Percentiles rank a stretch among this genome's conserved stretches.
phyloP scores from a whole-genome alignment of 2,113 vertebrate species.

The Pleuronectes platessa region DNA sequence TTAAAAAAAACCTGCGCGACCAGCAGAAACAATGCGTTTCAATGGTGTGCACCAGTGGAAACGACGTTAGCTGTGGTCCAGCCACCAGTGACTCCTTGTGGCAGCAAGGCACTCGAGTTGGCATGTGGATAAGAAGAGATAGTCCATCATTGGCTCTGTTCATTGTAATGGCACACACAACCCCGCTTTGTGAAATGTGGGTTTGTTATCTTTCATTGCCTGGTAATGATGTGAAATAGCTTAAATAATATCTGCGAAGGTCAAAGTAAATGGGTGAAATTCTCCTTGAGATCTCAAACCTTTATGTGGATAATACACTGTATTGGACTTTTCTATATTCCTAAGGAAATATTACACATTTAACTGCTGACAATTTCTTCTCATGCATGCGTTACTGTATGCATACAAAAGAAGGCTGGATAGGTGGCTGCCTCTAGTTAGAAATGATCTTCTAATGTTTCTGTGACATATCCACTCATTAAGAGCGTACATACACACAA shows the following conservation, averaged over 20 bases:
- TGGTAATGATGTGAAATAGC: background rate
- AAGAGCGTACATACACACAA: conserved; percentile 1
- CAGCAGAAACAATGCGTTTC: too few species aligned
- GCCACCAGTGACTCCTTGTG: too few species aligned
- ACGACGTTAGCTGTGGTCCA: too few species aligned
- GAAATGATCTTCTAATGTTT: conserved; percentile 16
- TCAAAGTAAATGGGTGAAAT: background rate
- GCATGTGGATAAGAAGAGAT: too few species aligned
- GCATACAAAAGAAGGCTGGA: background rate
- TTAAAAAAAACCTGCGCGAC: too few species aligned
- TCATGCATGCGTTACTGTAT: background rate
- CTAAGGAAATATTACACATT: background rate
- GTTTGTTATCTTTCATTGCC: background rate
- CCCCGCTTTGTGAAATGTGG: background rate
- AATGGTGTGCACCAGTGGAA: too few species aligned
- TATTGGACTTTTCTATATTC: background rate
- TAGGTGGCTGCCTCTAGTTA: background rate
- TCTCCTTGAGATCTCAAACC: background rate
- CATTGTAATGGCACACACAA: background rate
- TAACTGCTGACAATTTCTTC: too few species aligned
- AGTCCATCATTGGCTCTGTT: background rate
- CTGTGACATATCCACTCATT: conserved; percentile 25
- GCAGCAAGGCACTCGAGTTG: too few species aligned
- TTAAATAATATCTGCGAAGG: background rate
- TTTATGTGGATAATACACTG: background rate